Percentiles rank a stretch among this genome's conserved stretches.
These are phyloP conservation scores for Azemiops feae DNA, from an alignment of 2,113 vertebrate genomes.

Conservation along the genomic window DNA sequence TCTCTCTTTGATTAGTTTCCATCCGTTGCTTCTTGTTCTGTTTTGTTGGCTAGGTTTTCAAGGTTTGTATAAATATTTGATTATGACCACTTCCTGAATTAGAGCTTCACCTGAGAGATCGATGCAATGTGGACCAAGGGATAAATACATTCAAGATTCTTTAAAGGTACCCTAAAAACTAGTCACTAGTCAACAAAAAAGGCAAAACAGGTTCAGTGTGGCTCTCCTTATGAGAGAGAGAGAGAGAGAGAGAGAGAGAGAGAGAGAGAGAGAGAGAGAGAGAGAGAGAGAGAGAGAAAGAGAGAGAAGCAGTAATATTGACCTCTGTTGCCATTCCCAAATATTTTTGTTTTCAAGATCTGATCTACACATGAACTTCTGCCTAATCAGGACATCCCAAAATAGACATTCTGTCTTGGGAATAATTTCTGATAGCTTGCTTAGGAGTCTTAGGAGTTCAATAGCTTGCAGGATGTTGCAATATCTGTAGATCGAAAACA, in stretches of 20 bases:
- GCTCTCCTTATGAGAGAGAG: background rate
- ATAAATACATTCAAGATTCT: background rate
- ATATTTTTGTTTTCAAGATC: background rate
- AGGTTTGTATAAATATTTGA: background rate
- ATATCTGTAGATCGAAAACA: background rate
- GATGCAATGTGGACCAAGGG: background rate
- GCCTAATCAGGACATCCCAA: background rate
- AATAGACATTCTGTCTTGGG: background rate
- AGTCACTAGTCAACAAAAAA: background rate
- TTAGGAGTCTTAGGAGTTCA: constrained; percentile 4
- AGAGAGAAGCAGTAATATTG: background rate
- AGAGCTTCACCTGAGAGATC: background rate
- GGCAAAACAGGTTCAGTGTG: background rate
- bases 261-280: background rate
- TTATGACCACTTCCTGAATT: background rate
- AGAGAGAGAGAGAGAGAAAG: background rate
- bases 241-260: background rate
- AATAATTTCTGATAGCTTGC: background rate
- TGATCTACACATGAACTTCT: background rate
- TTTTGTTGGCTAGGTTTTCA: background rate
- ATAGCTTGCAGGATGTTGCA: background rate
- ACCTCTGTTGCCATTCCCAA: background rate
- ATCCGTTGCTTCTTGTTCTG: too few species aligned
- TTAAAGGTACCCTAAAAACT: background rate
- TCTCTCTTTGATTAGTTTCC: too few species aligned